Percentiles rank a stretch among this genome's conserved stretches.
Evolutionary conservation across 92 coral and sea anemone genomes (phyloP).

Genomic region (Palythoa caribaeorum): DNA sequence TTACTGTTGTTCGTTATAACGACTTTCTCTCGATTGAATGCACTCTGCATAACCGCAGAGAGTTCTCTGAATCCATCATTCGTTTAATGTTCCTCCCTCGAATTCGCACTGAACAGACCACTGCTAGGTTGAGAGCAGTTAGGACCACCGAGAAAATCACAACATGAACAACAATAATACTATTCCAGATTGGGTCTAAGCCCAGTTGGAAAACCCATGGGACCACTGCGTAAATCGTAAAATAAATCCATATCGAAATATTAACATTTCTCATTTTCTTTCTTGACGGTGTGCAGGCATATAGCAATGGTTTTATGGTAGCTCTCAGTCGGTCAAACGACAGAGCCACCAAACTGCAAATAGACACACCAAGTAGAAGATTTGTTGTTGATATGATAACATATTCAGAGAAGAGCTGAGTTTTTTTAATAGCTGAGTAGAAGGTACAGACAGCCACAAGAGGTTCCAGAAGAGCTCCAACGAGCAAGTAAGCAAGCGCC

Average conservation of each 20-base stretch:
- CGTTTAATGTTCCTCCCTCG: not conserved
- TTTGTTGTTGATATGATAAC: not conserved
- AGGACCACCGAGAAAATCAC: not conserved
- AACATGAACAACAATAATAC: not conserved
- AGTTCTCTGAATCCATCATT: conserved; percentile 3
- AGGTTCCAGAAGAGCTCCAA: conserved; percentile 3
- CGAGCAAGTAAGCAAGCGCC: conserved; percentile 8
- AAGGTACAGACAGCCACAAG: not conserved
- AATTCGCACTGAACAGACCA: conserved; percentile 4
- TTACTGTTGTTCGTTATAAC: not conserved
- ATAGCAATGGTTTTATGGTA: not conserved
- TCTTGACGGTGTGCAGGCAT: not conserved
- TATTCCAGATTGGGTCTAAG: not conserved
- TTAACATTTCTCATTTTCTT: not conserved
- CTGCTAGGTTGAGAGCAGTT: not conserved
- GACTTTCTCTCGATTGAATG: conserved; percentile 12
- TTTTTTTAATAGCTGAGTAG: not conserved
- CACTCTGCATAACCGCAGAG: not conserved
- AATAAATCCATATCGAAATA: not conserved
- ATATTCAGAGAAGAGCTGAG: not conserved
- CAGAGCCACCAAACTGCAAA: not conserved
- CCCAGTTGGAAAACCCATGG: not conserved
- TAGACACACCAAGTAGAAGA: not conserved
- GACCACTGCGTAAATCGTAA: not conserved
- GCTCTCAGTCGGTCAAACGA: conserved; percentile 1